Conservation (phyloP, 2,113 vertebrate species). For the Cochlearius cochlearius region DNA sequence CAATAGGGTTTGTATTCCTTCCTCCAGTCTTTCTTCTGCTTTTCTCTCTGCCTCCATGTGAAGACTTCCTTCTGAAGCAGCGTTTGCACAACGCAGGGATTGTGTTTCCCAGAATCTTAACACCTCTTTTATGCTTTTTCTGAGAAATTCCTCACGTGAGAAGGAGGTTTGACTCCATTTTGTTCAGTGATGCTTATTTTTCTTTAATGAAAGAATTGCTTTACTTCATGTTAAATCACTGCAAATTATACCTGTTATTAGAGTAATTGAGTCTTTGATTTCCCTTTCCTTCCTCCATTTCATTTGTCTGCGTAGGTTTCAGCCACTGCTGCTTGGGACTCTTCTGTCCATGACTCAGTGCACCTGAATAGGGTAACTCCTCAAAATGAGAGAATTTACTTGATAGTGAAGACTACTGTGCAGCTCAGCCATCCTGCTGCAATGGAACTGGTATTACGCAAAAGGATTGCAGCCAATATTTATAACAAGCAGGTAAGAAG, state of each 20-base stretch:
- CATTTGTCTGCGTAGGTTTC: conserved; percentile 77
- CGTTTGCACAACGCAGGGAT: neutral
- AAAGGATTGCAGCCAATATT: conserved; percentile 94
- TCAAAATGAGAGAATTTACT: conserved; percentile 91
- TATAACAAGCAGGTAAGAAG: conserved; percentile 93
- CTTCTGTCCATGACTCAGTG: conserved; percentile 94
- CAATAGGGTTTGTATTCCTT: neutral
- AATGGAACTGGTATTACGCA: conserved; percentile 93
- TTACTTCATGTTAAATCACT: neutral
- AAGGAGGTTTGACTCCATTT: neutral
- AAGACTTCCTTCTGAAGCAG: neutral
- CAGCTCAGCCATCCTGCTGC: conserved; percentile 96
- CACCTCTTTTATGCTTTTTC: neutral
- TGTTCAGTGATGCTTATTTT: neutral
- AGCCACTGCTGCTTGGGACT: conserved; percentile 93
- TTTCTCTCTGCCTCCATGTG: neutral
- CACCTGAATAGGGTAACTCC: conserved; percentile 92
- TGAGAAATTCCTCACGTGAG: neutral
- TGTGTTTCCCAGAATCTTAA: neutral
- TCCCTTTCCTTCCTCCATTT: neutral
- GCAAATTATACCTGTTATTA: neutral
- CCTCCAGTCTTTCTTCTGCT: neutral
- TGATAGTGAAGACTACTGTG: conserved; percentile 92
- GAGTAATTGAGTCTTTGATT: neutral
- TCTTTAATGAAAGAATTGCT: neutral